Percentiles rank a stretch among this genome's conserved stretches.
phyloP scores from a whole-genome alignment of 2,888 invertebrate species.

The Drosophila engyochracea region DNA sequence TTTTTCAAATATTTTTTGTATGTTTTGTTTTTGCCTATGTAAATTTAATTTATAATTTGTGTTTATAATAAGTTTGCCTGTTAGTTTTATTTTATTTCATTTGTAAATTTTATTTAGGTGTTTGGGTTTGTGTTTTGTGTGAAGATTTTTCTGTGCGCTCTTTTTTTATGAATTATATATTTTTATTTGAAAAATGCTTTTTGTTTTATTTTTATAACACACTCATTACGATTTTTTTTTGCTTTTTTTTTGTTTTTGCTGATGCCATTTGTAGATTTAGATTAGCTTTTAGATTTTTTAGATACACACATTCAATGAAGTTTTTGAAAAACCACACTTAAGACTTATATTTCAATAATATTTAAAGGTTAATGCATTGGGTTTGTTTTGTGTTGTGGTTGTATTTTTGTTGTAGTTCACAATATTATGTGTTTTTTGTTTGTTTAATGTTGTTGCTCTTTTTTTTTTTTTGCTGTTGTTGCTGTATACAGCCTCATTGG shows the following conservation, averaged over 20 bases:
- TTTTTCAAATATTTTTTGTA: conserved; percentile 64
- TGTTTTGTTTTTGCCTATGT: conserved; percentile 64
- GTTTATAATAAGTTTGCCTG: conserved; percentile 30
- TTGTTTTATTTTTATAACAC: conserved; percentile 44
- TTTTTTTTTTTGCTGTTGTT: conserved; percentile 22
- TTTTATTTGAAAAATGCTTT: conserved; percentile 47
- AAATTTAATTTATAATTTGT: conserved; percentile 71
- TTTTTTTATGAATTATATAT: conserved; percentile 41
- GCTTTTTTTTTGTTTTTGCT: conserved; percentile 17
- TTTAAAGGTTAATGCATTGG: conserved; percentile 65
- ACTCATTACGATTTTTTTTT: conserved; percentile 41
- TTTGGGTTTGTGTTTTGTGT: conserved; percentile 51
- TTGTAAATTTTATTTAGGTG: conserved; percentile 76
- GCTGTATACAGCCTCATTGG: conserved; percentile 57
- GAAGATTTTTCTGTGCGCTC: conserved; percentile 62
- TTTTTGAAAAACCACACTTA: conserved; percentile 76
- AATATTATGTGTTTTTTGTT: conserved; percentile 32
- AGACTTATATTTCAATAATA: conserved; percentile 48
- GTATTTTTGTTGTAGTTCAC: conserved; percentile 44
- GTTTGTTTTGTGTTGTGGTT: conserved; percentile 43
- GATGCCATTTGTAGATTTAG: conserved; percentile 44
- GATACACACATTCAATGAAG: conserved; percentile 74
- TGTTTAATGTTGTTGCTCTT: conserved; percentile 17
- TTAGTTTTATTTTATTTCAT: conserved; percentile 30
- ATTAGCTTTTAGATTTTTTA: conserved; percentile 53